phyloP scores from a whole-genome alignment of 1,140 invertebrate species.

The Parasteatoda tepidariorum region DNA sequence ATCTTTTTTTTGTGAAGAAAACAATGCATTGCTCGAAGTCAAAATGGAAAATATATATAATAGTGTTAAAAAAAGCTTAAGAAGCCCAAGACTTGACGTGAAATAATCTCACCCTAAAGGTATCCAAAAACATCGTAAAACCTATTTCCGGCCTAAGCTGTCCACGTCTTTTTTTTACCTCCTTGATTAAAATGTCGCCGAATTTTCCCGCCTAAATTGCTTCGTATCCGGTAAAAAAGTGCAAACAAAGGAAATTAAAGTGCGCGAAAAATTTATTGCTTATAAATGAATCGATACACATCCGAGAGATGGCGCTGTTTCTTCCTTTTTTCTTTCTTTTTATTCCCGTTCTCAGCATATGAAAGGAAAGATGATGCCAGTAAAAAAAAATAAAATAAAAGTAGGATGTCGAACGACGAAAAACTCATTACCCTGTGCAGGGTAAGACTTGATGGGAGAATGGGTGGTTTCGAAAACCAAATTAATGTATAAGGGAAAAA shows the following conservation, averaged over 20 bases:
- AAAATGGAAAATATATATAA: no score
- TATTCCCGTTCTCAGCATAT: not conserved
- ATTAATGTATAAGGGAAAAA: slow-evolving; percentile 42
- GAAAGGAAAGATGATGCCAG: not conserved
- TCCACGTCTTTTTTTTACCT: slow-evolving; percentile 32
- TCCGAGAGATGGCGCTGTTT: slow-evolving; percentile 54
- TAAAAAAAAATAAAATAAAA: slow-evolving; percentile 23
- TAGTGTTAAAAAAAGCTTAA: no score
- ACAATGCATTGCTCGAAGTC: no score
- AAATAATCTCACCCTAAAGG: slow-evolving; percentile 1
- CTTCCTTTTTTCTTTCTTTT: not conserved
- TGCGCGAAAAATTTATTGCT: slow-evolving; percentile 59
- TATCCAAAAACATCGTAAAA: slow-evolving; percentile 45
- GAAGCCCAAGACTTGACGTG: not conserved
- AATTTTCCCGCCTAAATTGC: slow-evolving; percentile 57
- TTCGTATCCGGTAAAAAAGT: slow-evolving; percentile 31
- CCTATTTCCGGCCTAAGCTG: slow-evolving; percentile 44
- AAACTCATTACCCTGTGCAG: slow-evolving; percentile 52
- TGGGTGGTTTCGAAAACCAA: slow-evolving; percentile 5
- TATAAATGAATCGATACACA: slow-evolving; percentile 59
- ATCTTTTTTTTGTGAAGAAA: no score
- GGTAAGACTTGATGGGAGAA: slow-evolving; percentile 35
- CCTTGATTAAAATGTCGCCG: slow-evolving; percentile 57
- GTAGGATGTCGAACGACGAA: not conserved
- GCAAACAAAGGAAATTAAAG: slow-evolving; percentile 59